Percentiles rank a stretch among this genome's conserved stretches.
Conservation (phyloP, 2,113 vertebrate species). For the Carettochelys insculpta region DNA sequence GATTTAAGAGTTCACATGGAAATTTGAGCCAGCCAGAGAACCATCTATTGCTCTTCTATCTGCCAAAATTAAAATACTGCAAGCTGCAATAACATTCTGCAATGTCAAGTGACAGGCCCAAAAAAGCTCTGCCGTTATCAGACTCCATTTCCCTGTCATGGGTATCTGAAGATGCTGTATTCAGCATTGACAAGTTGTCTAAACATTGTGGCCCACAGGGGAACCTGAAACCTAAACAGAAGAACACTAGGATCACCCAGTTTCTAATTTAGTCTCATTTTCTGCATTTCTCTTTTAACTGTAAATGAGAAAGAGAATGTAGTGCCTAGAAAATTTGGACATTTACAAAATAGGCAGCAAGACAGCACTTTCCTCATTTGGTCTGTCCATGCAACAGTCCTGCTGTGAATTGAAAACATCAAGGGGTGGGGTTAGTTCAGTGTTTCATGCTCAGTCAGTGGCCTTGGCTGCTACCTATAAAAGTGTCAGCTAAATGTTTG, state of each 20-base stretch:
- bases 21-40: not conserved
- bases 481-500: not conserved
- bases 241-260: not conserved
- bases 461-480: not conserved
- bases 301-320: conserved; percentile 5
- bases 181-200: conserved; percentile 3
- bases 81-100: conserved; percentile 38
- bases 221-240: conserved; percentile 29
- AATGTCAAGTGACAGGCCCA: conserved; percentile 22
- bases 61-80: not conserved
- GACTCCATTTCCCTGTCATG: not conserved
- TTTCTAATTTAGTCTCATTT: not conserved
- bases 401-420: not conserved
- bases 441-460: not conserved
- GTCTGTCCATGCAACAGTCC: not conserved
- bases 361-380: not conserved
- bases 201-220: conserved; percentile 13
- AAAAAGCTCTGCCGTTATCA: not conserved
- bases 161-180: not conserved
- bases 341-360: not conserved
- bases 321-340: not conserved
- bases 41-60: conserved; percentile 26
- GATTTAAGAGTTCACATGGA: conserved; percentile 7
- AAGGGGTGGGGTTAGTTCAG: rapidly evolving
- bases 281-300: conserved; percentile 3